phyloP scores from a whole-genome alignment of 2,888 invertebrate genomes.

The Drosophila flavopinicola region DNA sequence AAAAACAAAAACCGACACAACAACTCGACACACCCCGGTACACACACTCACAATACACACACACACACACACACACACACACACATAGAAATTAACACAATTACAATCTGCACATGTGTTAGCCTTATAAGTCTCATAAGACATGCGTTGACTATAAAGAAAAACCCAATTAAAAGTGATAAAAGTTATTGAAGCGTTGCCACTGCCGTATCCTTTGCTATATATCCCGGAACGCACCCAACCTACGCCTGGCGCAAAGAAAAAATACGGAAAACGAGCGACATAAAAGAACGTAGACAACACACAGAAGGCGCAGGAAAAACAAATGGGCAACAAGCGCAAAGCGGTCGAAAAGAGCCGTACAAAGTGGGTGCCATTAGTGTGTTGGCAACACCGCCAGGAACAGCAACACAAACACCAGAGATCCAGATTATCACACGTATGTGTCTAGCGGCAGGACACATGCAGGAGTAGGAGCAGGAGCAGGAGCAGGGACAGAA shows the following conservation, averaged over 20 bases:
- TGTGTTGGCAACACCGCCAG: conserved; percentile 48
- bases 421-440: conserved; percentile 59
- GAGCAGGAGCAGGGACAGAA: neutral
- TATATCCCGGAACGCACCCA: conserved; percentile 3
- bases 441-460: conserved; percentile 34
- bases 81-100: conserved; percentile 67
- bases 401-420: conserved; percentile 14
- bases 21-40: conserved; percentile 38
- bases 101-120: conserved; percentile 78
- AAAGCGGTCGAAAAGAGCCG: conserved; percentile 52
- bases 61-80: conserved; percentile 7
- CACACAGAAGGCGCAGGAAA: conserved; percentile 33
- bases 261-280: neutral
- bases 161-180: conserved; percentile 81
- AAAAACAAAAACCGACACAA: conserved; percentile 38
- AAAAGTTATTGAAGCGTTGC: conserved; percentile 75
- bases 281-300: conserved; percentile 2
- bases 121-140: conserved; percentile 58
- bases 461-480: neutral
- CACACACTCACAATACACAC: conserved; percentile 3
- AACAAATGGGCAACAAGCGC: conserved; percentile 60
- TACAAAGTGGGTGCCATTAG: conserved; percentile 71
- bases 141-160: conserved; percentile 79
- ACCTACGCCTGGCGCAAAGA: neutral
- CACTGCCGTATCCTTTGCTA: conserved; percentile 12